Evolutionary conservation across 1,140 invertebrate genomes (phyloP).

Genomic region (Drusus annulatus): DNA sequence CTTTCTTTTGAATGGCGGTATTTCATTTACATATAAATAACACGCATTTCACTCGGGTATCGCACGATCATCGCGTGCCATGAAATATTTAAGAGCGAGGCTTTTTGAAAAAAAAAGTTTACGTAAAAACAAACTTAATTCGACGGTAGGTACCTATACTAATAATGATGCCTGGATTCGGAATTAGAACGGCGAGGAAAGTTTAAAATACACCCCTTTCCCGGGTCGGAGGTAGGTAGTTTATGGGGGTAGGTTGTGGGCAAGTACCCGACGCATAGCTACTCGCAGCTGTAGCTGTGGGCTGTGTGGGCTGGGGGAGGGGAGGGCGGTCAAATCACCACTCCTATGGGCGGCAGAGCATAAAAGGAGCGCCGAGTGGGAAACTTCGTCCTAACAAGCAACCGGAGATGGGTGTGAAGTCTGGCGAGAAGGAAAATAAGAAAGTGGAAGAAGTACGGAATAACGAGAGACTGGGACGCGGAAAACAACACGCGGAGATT

Average conservation of each 20-base stretch:
- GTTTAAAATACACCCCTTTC: constrained; percentile 46
- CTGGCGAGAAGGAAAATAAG: constrained; percentile 56
- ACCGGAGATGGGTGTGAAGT: constrained; percentile 57
- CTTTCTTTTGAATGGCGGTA: constrained; percentile 31
- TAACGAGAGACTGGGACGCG: constrained; percentile 48
- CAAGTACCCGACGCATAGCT: neutral
- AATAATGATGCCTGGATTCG: constrained; percentile 37
- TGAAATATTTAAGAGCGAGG: constrained; percentile 14
- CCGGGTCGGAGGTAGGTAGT: neutral
- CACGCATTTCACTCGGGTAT: constrained; percentile 29
- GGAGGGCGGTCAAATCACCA: constrained; percentile 32
- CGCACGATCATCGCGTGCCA: constrained; percentile 23
- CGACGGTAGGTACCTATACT: constrained; percentile 12
- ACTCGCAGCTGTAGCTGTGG: neutral
- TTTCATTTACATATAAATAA: constrained; percentile 37
- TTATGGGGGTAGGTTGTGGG: neutral
- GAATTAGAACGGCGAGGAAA: constrained; percentile 37
- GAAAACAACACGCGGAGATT: constrained; percentile 55
- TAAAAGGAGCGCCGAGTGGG: constrained; percentile 56
- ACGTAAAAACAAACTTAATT: constrained; percentile 36
- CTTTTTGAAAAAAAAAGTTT: constrained; percentile 15
- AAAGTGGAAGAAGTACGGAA: constrained; percentile 37
- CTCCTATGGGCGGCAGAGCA: constrained; percentile 49
- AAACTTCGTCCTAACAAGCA: constrained; percentile 59
- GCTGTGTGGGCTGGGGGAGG: neutral